phyloP scores from a whole-genome alignment of 2,797 vertebrate genomes.

The Microctenopoma stevenorrisi region DNA sequence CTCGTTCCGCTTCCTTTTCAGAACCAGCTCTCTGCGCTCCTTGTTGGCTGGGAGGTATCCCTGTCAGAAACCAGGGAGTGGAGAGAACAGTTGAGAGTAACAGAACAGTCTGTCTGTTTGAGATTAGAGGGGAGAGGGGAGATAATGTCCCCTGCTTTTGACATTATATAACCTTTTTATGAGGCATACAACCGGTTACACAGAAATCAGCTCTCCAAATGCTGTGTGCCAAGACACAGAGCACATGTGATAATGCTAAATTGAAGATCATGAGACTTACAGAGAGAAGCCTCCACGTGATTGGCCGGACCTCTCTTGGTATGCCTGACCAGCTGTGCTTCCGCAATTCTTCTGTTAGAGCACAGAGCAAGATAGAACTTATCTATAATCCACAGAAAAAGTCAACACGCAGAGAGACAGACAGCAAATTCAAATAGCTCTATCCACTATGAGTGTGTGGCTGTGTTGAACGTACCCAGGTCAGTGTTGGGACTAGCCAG shows the following conservation, averaged over 20 bases:
- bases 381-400: background rate
- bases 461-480: constrained; percentile 82
- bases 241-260: background rate
- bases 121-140: constrained; percentile 33
- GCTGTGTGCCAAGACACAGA: background rate
- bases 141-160: constrained; percentile 12
- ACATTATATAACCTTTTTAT: background rate
- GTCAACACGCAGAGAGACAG: background rate
- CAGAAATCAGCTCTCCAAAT: background rate
- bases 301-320: constrained; percentile 93
- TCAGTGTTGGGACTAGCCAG: constrained; percentile 94
- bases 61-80: constrained; percentile 68
- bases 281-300: constrained; percentile 97
- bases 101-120: constrained; percentile 9
- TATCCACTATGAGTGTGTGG: too few species aligned
- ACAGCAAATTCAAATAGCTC: background rate
- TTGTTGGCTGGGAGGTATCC: constrained; percentile 97
- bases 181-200: constrained; percentile 2
- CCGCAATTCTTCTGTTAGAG: constrained; percentile 91
- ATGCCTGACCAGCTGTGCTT: constrained; percentile 98
- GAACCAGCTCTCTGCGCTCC: constrained; percentile 91
- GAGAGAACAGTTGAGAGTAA: constrained; percentile 15
- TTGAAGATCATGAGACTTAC: constrained; percentile 81
- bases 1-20: constrained; percentile 94
- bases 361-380: background rate